A percentile compares a stretch with the other conserved stretches of the same genome.
phyloP scores from a whole-genome alignment of 2,888 invertebrate species.

The Ctenicera cuprea region DNA sequence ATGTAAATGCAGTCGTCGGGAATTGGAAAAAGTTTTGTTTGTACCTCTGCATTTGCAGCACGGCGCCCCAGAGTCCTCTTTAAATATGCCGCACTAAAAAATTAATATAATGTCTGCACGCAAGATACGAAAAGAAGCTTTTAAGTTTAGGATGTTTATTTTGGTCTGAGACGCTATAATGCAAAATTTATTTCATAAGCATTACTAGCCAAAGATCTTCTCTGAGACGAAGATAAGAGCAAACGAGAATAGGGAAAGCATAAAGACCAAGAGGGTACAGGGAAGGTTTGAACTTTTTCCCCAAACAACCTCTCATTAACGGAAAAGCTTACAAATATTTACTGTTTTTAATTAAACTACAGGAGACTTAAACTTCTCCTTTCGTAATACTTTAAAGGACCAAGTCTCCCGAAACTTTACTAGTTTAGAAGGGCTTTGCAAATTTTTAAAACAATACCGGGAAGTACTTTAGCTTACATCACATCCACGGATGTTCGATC shows the following conservation, averaged over 20 bases:
- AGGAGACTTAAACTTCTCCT: conserved; percentile 23
- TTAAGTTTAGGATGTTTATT: conserved; percentile 44
- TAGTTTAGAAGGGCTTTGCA: neutral
- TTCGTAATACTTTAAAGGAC: conserved; percentile 22
- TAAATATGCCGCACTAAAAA: conserved; percentile 40
- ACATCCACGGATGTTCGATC: neutral
- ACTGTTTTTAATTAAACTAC: conserved; percentile 31
- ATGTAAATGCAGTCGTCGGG: conserved; percentile 20
- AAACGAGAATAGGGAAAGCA: conserved; percentile 34
- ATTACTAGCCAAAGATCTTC: conserved; percentile 46
- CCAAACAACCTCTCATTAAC: neutral
- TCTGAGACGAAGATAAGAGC: conserved; percentile 45
- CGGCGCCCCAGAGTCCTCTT: conserved; percentile 16
- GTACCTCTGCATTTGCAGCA: conserved; percentile 7
- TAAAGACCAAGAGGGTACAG: conserved; percentile 33
- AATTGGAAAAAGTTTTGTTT: conserved; percentile 29
- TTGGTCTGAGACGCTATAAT: conserved; percentile 45
- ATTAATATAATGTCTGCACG: conserved; percentile 41
- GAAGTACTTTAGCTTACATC: neutral
- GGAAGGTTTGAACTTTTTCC: conserved; percentile 33
- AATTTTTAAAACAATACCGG: neutral
- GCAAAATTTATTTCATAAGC: conserved; percentile 46
- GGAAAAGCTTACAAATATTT: conserved; percentile 31
- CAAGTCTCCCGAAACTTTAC: neutral
- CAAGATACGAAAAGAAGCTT: conserved; percentile 40